phyloP scores from a whole-genome alignment of 2,797 vertebrate genomes.

The Mergus octosetaceus region DNA sequence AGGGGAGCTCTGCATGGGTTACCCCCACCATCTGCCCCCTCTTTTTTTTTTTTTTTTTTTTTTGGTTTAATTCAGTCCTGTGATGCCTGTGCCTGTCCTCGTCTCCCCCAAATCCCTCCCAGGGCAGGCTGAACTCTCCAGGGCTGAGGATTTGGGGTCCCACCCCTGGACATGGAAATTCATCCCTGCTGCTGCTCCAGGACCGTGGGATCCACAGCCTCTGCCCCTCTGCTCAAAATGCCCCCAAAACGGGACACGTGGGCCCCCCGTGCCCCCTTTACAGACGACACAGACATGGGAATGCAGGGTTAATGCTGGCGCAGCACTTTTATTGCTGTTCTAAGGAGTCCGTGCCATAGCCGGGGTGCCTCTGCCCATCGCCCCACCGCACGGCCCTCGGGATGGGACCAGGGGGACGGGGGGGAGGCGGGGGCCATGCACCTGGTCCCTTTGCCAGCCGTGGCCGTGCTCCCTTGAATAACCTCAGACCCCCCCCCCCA shows the following conservation, averaged over 20 bases:
- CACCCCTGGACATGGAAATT: neutral
- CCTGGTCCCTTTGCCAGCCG: rapidly evolving
- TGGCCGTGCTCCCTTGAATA: neutral
- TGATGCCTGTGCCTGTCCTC: rapidly evolving
- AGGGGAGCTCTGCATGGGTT: too few relatives aligned
- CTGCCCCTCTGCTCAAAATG: neutral
- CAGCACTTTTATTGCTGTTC: constrained; percentile 14
- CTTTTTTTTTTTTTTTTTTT: neutral
- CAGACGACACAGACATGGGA: neutral
- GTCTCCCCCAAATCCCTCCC: neutral
- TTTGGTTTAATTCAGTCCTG: neutral
- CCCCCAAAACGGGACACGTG: rapidly evolving
- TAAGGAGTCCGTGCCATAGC: neutral
- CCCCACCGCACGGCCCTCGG: neutral
- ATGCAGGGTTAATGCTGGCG: neutral
- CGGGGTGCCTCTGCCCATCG: too few relatives aligned
- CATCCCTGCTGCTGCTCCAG: neutral
- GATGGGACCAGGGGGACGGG: rapidly evolving
- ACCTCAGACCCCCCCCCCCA: neutral
- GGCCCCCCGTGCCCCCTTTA: rapidly evolving
- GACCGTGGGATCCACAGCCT: neutral
- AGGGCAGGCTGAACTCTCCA: rapidly evolving
- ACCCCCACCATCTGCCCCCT: rapidly evolving
- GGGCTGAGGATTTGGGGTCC: neutral
- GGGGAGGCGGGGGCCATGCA: rapidly evolving